Percentiles rank a stretch among this genome's conserved stretches.
Evolutionary conservation across 2,797 vertebrate species (phyloP).

Genomic region (Geotrypetes seraphini): DNA sequence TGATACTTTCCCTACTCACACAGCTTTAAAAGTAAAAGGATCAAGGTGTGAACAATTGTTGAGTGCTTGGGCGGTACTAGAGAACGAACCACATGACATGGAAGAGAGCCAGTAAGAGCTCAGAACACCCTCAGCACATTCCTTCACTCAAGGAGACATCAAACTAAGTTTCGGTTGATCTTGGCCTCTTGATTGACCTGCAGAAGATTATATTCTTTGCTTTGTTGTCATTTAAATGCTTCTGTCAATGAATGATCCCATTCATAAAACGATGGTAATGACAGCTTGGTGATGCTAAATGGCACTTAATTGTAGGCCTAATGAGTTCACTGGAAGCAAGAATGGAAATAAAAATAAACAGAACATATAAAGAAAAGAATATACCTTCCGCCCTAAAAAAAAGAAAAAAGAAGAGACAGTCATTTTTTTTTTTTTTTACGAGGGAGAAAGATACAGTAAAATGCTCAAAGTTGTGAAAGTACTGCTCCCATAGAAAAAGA

Average conservation of each 20-base stretch:
- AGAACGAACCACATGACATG: too few relatives aligned
- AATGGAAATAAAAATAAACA: constrained; percentile 20
- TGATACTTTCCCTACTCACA: too few relatives aligned
- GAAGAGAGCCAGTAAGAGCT: constrained; percentile 17
- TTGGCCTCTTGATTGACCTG: constrained; percentile 43
- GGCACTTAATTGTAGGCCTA: constrained; percentile 40
- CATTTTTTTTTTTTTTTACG: too few relatives aligned
- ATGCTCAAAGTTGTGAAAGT: too few relatives aligned
- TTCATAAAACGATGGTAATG: constrained; percentile 40
- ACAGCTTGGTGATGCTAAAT: constrained; percentile 43
- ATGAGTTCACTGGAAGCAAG: constrained; percentile 51
- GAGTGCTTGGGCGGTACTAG: too few relatives aligned
- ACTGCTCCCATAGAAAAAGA: too few relatives aligned
- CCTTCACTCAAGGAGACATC: constrained; percentile 20
- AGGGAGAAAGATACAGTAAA: too few relatives aligned
- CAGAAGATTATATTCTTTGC: constrained; percentile 33
- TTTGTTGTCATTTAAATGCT: constrained; percentile 38
- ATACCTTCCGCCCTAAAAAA: constrained; percentile 13
- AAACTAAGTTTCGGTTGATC: constrained; percentile 44
- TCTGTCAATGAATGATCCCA: constrained; percentile 50
- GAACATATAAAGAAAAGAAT: constrained; percentile 8
- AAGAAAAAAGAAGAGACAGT: background rate
- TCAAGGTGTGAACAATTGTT: too few relatives aligned
- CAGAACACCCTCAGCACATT: constrained; percentile 22
- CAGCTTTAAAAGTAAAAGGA: too few relatives aligned